Conservation (phyloP, 2,888 invertebrate species). For the Amphipoea oculea region DNA sequence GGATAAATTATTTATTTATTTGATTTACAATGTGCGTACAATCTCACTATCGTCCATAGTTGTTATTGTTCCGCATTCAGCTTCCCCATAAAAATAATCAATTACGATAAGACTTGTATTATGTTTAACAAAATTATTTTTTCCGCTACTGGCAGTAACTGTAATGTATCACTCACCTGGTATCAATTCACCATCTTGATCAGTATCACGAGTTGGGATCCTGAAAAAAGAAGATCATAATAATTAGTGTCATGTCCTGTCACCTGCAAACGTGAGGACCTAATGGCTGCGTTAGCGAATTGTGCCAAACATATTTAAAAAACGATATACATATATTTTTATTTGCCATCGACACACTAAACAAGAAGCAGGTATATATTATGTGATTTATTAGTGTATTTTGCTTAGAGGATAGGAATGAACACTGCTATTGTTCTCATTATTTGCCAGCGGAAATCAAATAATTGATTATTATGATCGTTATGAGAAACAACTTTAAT, state of each 20-base stretch:
- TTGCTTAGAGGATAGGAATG: background rate
- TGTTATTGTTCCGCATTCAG: background rate
- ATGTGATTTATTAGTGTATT: background rate
- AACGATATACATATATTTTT: too few species aligned
- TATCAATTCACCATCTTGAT: constrained; percentile 83
- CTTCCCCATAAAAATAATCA: constrained; percentile 7
- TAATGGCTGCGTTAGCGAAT: too few species aligned
- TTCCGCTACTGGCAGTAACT: background rate
- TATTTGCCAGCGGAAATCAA: background rate
- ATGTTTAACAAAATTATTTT: background rate
- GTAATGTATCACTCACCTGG: constrained; percentile 76
- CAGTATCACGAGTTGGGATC: constrained; percentile 71
- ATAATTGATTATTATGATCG: background rate
- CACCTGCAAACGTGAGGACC: too few species aligned
- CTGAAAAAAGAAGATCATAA: constrained; percentile 52
- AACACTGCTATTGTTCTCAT: background rate
- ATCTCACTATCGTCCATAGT: background rate
- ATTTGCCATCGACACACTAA: too few species aligned
- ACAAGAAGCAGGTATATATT: too few species aligned
- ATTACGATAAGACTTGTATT: background rate
- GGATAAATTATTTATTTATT: background rate
- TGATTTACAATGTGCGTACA: background rate
- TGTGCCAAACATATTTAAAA: too few species aligned
- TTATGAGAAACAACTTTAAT: background rate
- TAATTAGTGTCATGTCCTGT: background rate